Evolutionary conservation across 2,888 invertebrate species (phyloP).

Genomic region (Megastigmus dorsalis): DNA sequence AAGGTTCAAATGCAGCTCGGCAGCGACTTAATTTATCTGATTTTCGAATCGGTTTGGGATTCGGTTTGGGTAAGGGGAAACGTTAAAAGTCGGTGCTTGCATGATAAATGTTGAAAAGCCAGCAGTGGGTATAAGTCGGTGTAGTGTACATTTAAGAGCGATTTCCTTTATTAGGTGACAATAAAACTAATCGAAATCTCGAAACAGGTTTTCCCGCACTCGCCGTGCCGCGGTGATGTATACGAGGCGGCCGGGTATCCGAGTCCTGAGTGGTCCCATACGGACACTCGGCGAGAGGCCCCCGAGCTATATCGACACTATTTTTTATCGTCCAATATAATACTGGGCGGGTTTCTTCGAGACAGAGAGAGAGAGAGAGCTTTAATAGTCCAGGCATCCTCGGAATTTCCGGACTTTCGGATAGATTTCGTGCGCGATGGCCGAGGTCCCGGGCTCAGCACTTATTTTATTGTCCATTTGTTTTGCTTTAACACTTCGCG

Average conservation of each 20-base stretch:
- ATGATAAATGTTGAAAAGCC: conserved; percentile 7
- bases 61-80: neutral
- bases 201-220: conserved; percentile 42
- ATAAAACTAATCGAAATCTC: conserved; percentile 25
- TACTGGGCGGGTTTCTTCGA: neutral
- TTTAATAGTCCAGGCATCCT: conserved; percentile 46
- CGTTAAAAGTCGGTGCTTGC: neutral
- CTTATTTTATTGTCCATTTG: conserved; percentile 44
- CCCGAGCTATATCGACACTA: conserved; percentile 41
- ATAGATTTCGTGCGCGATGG: conserved; percentile 7
- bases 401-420: conserved; percentile 51
- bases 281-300: neutral
- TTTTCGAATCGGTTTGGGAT: neutral
- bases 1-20: no score
- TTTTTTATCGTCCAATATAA: conserved; percentile 35
- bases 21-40: neutral
- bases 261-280: neutral
- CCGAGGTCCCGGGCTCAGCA: neutral
- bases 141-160: no score
- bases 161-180: conserved; percentile 30
- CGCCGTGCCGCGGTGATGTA: conserved; percentile 9
- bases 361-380: no score
- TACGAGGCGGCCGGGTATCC: no score
- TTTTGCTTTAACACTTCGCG: conserved; percentile 40
- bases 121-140: neutral